phyloP scores from a whole-genome alignment of 1,140 invertebrate species.

The Antheraea pernyi region DNA sequence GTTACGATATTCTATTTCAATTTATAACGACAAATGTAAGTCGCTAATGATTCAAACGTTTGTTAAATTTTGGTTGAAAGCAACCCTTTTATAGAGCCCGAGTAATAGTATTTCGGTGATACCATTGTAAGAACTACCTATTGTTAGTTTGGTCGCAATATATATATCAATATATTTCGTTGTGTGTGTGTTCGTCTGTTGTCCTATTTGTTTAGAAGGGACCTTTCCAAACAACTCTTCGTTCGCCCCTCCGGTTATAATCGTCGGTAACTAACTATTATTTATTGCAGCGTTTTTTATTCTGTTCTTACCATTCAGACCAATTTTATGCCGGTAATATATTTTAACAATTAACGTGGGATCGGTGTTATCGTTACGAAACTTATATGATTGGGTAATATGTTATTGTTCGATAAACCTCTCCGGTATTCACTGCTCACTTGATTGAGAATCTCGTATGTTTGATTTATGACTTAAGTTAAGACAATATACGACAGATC shows the following conservation, averaged over 20 bases:
- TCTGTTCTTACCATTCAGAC: constrained; percentile 24
- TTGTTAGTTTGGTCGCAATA: constrained; percentile 34
- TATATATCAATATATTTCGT: constrained; percentile 34
- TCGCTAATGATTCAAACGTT: background rate
- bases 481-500: background rate
- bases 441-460: background rate
- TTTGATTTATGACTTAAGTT: constrained; percentile 3
- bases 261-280: constrained; percentile 24
- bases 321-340: constrained; percentile 32
- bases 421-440: constrained; percentile 1
- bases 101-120: constrained; percentile 8
- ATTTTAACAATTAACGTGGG: constrained; percentile 31
- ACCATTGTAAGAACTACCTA: constrained; percentile 30
- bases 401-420: constrained; percentile 15
- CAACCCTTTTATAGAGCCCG: constrained; percentile 1
- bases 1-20: too few relatives aligned
- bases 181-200: constrained; percentile 39
- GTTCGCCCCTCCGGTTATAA: constrained; percentile 11
- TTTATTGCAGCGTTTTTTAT: constrained; percentile 26
- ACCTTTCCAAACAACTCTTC: constrained; percentile 32
- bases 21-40: background rate
- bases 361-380: constrained; percentile 19
- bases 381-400: constrained; percentile 11
- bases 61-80: background rate
- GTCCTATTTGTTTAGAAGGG: constrained; percentile 37